A percentile compares a stretch with the other conserved stretches of the same genome.
phyloP scores from a whole-genome alignment of 2,797 vertebrate species.

The Melopsittacus undulatus region DNA sequence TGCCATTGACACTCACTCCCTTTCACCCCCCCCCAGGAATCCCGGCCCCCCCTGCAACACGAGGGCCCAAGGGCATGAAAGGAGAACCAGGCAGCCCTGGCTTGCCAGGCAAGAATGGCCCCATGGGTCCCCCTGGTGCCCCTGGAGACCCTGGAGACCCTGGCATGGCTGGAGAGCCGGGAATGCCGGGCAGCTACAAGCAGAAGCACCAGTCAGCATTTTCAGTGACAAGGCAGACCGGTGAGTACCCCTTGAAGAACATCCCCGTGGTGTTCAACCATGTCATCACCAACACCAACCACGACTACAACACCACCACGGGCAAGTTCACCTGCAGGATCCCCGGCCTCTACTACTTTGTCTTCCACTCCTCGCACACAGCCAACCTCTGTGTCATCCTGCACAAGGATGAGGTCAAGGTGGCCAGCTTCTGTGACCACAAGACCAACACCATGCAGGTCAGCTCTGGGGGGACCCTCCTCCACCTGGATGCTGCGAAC shows the following conservation, averaged over 20 bases:
- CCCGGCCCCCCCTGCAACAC: slow-evolving; percentile 3
- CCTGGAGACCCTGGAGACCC: neutral
- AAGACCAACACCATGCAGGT: slow-evolving; percentile 72
- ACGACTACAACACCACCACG: slow-evolving; percentile 64
- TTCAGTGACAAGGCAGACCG: slow-evolving; percentile 74
- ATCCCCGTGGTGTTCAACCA: slow-evolving; percentile 72
- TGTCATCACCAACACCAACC: slow-evolving; percentile 73
- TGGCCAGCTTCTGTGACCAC: slow-evolving; percentile 84
- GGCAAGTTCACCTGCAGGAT: slow-evolving; percentile 82
- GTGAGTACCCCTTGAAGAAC: neutral
- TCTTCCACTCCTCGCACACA: slow-evolving; percentile 71
- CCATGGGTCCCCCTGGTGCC: slow-evolving; percentile 52
- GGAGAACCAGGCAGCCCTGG: slow-evolving; percentile 73
- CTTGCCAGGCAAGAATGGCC: slow-evolving; percentile 77
- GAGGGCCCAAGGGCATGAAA: slow-evolving; percentile 72
- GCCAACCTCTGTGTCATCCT: slow-evolving; percentile 78
- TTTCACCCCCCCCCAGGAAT: slow-evolving; percentile 62
- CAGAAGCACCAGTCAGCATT: slow-evolving; percentile 79
- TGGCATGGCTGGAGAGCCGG: slow-evolving; percentile 30
- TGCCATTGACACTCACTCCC: neutral
- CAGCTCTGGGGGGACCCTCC: slow-evolving; percentile 78
- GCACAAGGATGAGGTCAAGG: neutral
- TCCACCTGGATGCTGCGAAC: slow-evolving; percentile 54
- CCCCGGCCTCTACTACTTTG: slow-evolving; percentile 83
- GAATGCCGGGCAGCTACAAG: slow-evolving; percentile 69